Evolutionary conservation across 2,888 invertebrate species (phyloP).

Genomic region (Venusia cambrica): DNA sequence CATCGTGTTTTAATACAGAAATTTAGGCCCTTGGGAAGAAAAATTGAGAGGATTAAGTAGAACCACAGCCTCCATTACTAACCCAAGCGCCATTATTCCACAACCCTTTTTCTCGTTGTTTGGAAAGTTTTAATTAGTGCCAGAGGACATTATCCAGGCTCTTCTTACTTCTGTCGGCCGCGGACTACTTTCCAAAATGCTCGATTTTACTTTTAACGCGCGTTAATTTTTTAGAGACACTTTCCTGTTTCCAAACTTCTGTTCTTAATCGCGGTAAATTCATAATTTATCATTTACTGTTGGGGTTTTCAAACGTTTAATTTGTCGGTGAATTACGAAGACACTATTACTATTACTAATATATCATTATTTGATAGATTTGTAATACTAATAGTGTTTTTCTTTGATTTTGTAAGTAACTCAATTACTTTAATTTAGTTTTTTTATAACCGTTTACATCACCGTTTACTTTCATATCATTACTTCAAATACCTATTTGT

Average conservation of each 20-base stretch:
- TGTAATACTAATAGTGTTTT: not conserved
- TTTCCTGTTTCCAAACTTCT: conserved; percentile 39
- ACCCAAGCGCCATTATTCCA: conserved; percentile 72
- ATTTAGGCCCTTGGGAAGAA: conserved; percentile 50
- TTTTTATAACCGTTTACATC: too few species aligned
- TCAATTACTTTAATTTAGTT: too few species aligned
- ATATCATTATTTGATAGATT: too few species aligned
- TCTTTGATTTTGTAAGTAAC: not conserved
- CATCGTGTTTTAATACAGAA: conserved; percentile 47
- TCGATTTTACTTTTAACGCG: conserved; percentile 51
- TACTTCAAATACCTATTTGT: too few species aligned
- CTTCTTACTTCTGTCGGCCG: conserved; percentile 56
- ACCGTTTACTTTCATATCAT: too few species aligned
- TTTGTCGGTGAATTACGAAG: conserved; percentile 10
- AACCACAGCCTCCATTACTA: conserved; percentile 66
- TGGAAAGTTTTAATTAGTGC: conserved; percentile 78
- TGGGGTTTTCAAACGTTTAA: conserved; percentile 6
- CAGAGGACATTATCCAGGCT: conserved; percentile 74
- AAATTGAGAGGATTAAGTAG: conserved; percentile 65
- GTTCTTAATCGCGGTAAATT: conserved; percentile 27
- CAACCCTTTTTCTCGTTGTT: conserved; percentile 72
- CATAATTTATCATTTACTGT: conserved; percentile 13
- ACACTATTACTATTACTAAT: too few species aligned
- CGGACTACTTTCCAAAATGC: conserved; percentile 54
- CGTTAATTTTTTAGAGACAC: conserved; percentile 45